Evolutionary conservation across 2,797 vertebrate genomes (phyloP).

Genomic region (Triplophysa bombifrons): DNA sequence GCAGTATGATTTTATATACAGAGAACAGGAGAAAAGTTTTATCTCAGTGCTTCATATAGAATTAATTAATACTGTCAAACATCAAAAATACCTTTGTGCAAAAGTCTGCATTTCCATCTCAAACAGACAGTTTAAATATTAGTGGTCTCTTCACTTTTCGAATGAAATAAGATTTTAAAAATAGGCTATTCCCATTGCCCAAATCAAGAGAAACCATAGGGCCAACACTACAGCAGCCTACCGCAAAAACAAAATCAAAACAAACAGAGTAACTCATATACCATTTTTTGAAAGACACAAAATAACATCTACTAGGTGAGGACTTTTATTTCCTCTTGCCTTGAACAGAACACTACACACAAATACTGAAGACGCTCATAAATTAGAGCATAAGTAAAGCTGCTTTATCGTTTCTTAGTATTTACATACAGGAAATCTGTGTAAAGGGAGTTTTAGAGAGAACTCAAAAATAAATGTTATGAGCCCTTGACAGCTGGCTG

Average conservation of each 20-base stretch:
- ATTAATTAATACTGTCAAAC: slow-evolving; percentile 57
- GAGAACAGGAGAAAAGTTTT: slow-evolving; percentile 48
- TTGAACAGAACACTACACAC: slow-evolving; percentile 26
- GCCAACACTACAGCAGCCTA: background rate
- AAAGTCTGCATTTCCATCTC: slow-evolving; percentile 46
- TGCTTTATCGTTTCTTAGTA: too few relatives aligned
- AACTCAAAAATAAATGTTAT: background rate
- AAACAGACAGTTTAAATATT: slow-evolving; percentile 45
- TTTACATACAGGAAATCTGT: too few relatives aligned
- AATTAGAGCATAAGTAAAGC: background rate
- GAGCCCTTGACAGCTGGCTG: slow-evolving; percentile 49
- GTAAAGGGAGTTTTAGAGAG: background rate
- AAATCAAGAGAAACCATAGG: slow-evolving; percentile 15
- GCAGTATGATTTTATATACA: slow-evolving; percentile 46
- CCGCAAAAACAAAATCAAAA: background rate
- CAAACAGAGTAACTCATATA: slow-evolving; percentile 21
- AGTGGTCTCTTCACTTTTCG: slow-evolving; percentile 38
- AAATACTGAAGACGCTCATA: slow-evolving; percentile 11
- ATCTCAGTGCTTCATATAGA: slow-evolving; percentile 51
- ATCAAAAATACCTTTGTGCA: slow-evolving; percentile 56
- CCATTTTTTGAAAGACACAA: slow-evolving; percentile 8
- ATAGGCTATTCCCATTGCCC: slow-evolving; percentile 1
- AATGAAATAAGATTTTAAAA: slow-evolving; percentile 7
- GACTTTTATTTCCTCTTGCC: slow-evolving; percentile 10
- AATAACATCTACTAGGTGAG: slow-evolving; percentile 9